These are phyloP conservation scores for Pristionchus japonicus DNA, from an alignment of 2,888 invertebrate genomes.

Conservation along the genomic window DNA sequence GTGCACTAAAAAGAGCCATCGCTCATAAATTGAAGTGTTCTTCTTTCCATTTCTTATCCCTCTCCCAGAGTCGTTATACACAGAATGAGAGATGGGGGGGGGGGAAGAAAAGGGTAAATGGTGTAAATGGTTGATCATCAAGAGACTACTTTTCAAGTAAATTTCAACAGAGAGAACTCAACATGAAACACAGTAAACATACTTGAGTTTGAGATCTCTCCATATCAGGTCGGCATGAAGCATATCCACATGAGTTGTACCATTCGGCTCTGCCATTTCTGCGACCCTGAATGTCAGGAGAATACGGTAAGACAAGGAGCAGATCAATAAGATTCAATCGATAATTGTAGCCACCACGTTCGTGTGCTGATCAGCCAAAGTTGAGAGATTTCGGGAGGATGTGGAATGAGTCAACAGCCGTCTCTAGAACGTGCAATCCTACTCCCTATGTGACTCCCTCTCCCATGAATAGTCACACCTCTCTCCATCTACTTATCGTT, in stretches of 20 bases:
- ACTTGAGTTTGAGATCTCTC: neutral
- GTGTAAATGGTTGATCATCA: neutral
- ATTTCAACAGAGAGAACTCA: neutral
- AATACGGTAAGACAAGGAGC: constrained; percentile 37
- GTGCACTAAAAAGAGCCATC: constrained; percentile 6
- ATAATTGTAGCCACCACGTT: constrained; percentile 41
- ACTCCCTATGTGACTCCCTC: constrained; percentile 33
- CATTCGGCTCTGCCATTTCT: constrained; percentile 48
- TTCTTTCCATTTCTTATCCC: neutral
- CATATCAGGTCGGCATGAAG: constrained; percentile 46
- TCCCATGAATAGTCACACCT: neutral
- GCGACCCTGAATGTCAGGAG: constrained; percentile 46
- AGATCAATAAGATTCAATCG: neutral
- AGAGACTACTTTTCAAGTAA: neutral
- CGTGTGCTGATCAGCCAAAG: constrained; percentile 36
- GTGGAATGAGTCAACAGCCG: constrained; percentile 43
- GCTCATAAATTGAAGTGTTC: constrained; percentile 33
- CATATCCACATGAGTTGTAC: constrained; percentile 47
- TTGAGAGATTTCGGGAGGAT: constrained; percentile 24
- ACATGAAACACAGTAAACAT: neutral
- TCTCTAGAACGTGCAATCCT: constrained; percentile 33
- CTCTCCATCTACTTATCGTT: neutral
- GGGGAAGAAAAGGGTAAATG: neutral
- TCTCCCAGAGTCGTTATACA: constrained; percentile 18
- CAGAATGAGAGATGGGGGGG: neutral